Evolutionary conservation across 1,140 invertebrate species (phyloP).

Genomic region (Matsumurasca onukii): DNA sequence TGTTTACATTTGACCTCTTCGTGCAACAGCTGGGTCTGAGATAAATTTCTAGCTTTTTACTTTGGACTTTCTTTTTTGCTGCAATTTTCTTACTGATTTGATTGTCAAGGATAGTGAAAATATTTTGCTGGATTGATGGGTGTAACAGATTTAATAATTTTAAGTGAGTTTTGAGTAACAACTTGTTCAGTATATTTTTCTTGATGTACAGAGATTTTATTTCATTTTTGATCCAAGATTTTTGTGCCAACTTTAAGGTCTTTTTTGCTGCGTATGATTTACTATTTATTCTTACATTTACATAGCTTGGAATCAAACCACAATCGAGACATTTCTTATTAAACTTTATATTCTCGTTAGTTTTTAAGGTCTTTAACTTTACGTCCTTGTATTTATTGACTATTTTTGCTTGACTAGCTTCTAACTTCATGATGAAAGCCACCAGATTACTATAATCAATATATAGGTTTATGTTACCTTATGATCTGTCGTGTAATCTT

Average conservation of each 20-base stretch:
- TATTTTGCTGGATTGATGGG: background rate
- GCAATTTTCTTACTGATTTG: background rate
- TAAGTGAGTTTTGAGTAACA: background rate
- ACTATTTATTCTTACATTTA: background rate
- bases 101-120: background rate
- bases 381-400: no score
- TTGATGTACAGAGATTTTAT: no score
- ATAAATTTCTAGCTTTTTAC: background rate
- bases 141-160: background rate
- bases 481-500: no score
- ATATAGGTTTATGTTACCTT: no score
- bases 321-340: background rate
- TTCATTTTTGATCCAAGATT: no score
- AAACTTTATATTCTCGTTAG: background rate
- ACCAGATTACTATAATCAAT: no score
- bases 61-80: background rate
- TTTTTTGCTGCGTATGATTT: background rate
- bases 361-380: background rate
- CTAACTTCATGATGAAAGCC: no score
- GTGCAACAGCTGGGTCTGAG: background rate
- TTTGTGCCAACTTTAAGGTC: background rate
- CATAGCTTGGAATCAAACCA: background rate
- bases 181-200: background rate
- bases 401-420: no score
- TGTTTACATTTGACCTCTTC: background rate